Evolutionary conservation across 1,140 invertebrate genomes (phyloP).

Genomic region (Rhagoletis pomonella): DNA sequence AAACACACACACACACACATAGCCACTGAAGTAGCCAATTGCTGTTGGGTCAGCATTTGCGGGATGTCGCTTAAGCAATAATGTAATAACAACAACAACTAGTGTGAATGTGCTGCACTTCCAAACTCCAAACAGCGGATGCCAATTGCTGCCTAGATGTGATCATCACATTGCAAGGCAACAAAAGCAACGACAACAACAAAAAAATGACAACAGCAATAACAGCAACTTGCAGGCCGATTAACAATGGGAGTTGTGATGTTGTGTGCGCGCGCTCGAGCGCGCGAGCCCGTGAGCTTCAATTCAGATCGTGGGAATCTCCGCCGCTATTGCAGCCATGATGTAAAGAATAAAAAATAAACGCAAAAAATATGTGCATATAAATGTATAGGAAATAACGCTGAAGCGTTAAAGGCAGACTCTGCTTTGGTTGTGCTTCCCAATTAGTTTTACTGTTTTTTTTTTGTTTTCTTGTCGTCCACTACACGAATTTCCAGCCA

Average conservation of each 20-base stretch:
- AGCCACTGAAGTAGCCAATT: constrained; percentile 31
- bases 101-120: not conserved
- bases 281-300: constrained; percentile 38
- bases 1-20: not conserved
- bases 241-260: constrained; percentile 40
- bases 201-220: constrained; percentile 6
- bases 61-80: constrained; percentile 41
- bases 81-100: not conserved
- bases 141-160: constrained; percentile 45
- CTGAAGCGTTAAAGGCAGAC: not conserved
- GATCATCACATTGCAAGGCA: constrained; percentile 33
- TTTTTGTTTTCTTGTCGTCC: too few relatives aligned
- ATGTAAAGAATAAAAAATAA: not conserved
- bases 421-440: not conserved
- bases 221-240: not conserved
- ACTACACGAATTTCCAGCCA: too few relatives aligned
- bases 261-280: constrained; percentile 9
- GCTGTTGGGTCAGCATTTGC: constrained; percentile 43
- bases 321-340: not conserved
- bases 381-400: not conserved
- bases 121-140: constrained; percentile 14
- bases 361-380: not conserved
- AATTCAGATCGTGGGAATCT: constrained; percentile 46
- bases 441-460: not conserved
- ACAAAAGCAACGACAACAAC: not conserved